Evolutionary conservation across 2,797 vertebrate genomes (phyloP).

Genomic region (Lacerta viridis): DNA sequence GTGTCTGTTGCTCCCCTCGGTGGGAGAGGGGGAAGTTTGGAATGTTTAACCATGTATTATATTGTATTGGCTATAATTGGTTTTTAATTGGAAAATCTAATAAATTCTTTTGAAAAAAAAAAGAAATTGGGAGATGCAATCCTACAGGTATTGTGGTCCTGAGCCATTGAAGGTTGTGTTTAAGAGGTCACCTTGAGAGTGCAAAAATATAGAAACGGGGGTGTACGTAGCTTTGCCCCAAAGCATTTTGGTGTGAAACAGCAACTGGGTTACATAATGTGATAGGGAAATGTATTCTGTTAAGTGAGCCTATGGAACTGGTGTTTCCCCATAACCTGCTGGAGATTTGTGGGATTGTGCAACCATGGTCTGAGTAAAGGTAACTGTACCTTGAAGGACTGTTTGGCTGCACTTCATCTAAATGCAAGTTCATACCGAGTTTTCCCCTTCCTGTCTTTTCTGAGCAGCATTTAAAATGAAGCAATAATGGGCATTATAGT

Average conservation of each 20-base stretch:
- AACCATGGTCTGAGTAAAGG: constrained; percentile 47
- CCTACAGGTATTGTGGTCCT: too few relatives aligned
- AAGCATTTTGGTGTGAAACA: not conserved
- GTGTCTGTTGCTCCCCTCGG: too few relatives aligned
- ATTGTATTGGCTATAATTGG: too few relatives aligned
- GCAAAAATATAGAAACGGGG: constrained; percentile 35
- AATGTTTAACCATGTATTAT: too few relatives aligned
- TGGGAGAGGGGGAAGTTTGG: too few relatives aligned
- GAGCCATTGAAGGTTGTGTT: not conserved
- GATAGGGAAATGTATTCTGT: not conserved
- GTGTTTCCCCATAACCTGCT: constrained; percentile 55
- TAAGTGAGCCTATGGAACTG: constrained; percentile 41
- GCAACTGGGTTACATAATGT: constrained; percentile 29
- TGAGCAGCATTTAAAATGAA: constrained; percentile 76
- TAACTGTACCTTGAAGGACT: constrained; percentile 13
- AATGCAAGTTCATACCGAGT: constrained; percentile 53
- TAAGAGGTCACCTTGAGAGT: constrained; percentile 34
- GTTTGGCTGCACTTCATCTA: constrained; percentile 49
- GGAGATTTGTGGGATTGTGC: constrained; percentile 52
- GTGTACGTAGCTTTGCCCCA: not conserved
- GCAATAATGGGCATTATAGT: constrained; percentile 71
- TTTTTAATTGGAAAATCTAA: too few relatives aligned
- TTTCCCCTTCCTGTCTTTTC: constrained; percentile 51
- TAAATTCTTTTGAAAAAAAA: too few relatives aligned
- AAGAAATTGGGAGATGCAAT: too few relatives aligned